Evolutionary conservation across 2,113 vertebrate genomes (phyloP), one percentile per base, ranked within the genome.

Genomic region (Callorhinus ursinus): DNA sequence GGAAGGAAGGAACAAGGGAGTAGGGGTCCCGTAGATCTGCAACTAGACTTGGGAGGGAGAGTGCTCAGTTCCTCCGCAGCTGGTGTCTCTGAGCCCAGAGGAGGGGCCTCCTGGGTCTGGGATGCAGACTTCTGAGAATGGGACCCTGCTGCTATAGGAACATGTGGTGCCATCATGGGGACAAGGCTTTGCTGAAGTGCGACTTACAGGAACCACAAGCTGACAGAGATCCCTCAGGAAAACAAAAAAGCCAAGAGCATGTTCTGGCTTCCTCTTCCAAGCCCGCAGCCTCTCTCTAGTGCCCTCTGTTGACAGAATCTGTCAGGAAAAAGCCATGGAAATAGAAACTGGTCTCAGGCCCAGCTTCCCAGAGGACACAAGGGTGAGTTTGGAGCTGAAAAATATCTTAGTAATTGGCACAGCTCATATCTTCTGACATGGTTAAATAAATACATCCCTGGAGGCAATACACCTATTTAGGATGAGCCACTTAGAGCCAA

Each of bases 21-120:
- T 67, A 1, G 14, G 63, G 63, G 31, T 7, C 28, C 63, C 33
- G 63, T 67, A 16, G 63, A 67, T 33, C 31, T 16, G 63, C 14
- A 33, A 16, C 63, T 65, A 7, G 31, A 67, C 31, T 67, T 7
- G 2, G 2, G 39, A 74, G 72, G 39, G 39, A 46, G 22, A 74
- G 24, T 2, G 6, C 33, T 18, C 74, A 1, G 3, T 7, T 33
- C 26, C 36, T 69, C 4, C 2, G 1, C 0, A 1, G 31, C 39
- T 67, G n/a, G 46, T 2, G 26, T 18, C 16, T 59, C 55, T 39
- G 22, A 84, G 39, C 61, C 67, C n/a, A 55, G n/a, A n/a, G 10
- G 1, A 61, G 39, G 6, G 6, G 3, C 51, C n/a, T n/a, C 3
- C 0, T 9, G 19, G 12, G n/a, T 46, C 28, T n/a, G 36, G 19